Conservation (phyloP, 2,888 invertebrate genomes). For the Galerucella calmariensis region DNA sequence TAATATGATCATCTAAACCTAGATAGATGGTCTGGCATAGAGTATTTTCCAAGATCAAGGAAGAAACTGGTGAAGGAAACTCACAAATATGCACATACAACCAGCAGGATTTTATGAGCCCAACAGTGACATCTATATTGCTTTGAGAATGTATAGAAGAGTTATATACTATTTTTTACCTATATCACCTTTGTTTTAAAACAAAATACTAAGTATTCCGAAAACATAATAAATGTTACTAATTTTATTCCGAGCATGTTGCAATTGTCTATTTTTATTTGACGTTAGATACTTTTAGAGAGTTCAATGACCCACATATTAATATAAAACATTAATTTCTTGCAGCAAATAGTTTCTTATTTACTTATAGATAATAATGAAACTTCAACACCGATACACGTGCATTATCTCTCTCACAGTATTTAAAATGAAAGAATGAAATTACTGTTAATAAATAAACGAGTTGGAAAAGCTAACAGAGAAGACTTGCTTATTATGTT, state of each 20-base stretch:
- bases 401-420: slow-evolving; percentile 15
- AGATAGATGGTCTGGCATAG: no score
- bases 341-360: slow-evolving; percentile 17
- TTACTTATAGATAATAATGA: slow-evolving; percentile 7
- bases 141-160: no score
- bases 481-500: background rate
- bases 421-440: background rate
- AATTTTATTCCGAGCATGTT: slow-evolving; percentile 3
- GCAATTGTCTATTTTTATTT: slow-evolving; percentile 8
- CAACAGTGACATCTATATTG: no score
- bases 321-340: slow-evolving; percentile 16
- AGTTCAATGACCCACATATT: slow-evolving; percentile 12
- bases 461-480: background rate
- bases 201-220: background rate
- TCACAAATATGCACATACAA: no score
- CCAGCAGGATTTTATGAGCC: no score
- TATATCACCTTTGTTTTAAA: background rate
- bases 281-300: background rate
- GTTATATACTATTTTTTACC: no score
- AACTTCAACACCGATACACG: slow-evolving; percentile 16
- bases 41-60: no score
- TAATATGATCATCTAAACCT: no score
- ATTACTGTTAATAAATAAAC: slow-evolving; percentile 1
- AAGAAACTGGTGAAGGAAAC: no score
- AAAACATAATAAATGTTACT: background rate